A percentile compares a stretch with the other conserved stretches of the same genome.
Conservation (phyloP, 2,797 vertebrate species). For the Danio choprae region DNA sequence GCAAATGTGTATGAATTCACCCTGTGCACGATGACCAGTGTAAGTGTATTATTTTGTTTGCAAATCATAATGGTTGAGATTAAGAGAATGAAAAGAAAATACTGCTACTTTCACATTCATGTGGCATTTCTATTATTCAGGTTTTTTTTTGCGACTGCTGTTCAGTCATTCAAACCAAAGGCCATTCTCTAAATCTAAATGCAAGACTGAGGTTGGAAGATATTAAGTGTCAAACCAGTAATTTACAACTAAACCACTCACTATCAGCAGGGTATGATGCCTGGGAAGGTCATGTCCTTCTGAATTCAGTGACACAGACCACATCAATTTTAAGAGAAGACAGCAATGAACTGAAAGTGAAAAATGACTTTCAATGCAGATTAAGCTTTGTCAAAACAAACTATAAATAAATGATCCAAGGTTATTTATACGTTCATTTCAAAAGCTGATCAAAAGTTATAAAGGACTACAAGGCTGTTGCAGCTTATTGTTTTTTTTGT, state of each 20-base stretch:
- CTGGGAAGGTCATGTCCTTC: not conserved
- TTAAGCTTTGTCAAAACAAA: not conserved
- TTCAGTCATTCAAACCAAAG: not conserved
- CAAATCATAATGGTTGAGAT: not conserved
- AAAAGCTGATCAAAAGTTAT: not conserved
- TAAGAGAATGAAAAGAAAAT: not conserved
- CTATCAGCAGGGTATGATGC: not conserved
- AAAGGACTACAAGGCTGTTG: not conserved
- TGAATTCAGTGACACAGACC: not conserved
- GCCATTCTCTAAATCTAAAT: not conserved
- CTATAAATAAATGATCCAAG: conserved; percentile 1
- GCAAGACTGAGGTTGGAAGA: not conserved
- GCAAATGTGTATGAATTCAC: not conserved
- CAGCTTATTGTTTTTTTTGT: not conserved
- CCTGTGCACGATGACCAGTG: not conserved
- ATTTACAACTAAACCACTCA: conserved; percentile 2
- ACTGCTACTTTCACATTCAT: not conserved
- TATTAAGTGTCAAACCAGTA: not conserved
- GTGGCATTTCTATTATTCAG: conserved; percentile 1
- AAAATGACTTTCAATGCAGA: conserved; percentile 4
- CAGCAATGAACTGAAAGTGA: not conserved
- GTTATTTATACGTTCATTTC: conserved; percentile 3
- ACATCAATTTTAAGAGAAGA: not conserved
- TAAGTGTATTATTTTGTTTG: not conserved
- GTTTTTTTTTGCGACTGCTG: not conserved